These are phyloP conservation scores for Montipora cactus DNA, from an alignment of 64 coral and sea anemone species.

Conservation along the genomic window DNA sequence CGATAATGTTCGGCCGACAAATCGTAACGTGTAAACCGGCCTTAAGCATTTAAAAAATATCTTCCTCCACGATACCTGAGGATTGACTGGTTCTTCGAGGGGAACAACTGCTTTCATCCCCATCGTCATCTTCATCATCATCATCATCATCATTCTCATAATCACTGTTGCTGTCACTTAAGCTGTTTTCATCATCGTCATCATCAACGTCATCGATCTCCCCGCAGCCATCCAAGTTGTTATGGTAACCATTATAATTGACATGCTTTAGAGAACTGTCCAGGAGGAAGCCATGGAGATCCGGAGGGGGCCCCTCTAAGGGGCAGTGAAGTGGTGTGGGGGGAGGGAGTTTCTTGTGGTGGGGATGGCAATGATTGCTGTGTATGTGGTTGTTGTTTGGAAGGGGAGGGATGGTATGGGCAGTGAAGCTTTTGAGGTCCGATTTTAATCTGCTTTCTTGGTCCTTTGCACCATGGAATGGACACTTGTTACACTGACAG, in stretches of 20 bases:
- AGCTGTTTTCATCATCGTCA: constrained; percentile 37
- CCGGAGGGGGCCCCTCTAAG: constrained; percentile 40
- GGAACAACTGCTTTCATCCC: constrained; percentile 44
- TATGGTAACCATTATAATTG: constrained; percentile 67
- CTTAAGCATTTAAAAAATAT: too few relatives aligned
- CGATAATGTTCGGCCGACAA: not conserved
- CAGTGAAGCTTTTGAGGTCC: constrained; percentile 61
- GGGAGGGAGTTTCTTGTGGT: constrained; percentile 6
- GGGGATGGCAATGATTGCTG: constrained; percentile 64
- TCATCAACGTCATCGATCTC: constrained; percentile 51
- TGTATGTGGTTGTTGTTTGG: constrained; percentile 54
- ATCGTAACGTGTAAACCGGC: not conserved
- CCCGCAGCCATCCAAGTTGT: constrained; percentile 59
- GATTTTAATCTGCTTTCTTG: constrained; percentile 73
- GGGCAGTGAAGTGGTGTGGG: constrained; percentile 38
- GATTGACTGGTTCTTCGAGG: constrained; percentile 31
- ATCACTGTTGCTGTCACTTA: constrained; percentile 78
- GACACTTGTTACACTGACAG: constrained; percentile 78
- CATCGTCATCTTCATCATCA: constrained; percentile 25
- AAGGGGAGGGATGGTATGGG: constrained; percentile 55
- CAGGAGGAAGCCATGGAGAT: constrained; percentile 64
- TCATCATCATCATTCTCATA: constrained; percentile 55
- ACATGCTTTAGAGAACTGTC: constrained; percentile 55
- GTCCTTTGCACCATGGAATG: constrained; percentile 71
- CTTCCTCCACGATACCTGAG: not conserved